phyloP scores from a whole-genome alignment of 2,888 invertebrate species.

The Ellobium chinense region DNA sequence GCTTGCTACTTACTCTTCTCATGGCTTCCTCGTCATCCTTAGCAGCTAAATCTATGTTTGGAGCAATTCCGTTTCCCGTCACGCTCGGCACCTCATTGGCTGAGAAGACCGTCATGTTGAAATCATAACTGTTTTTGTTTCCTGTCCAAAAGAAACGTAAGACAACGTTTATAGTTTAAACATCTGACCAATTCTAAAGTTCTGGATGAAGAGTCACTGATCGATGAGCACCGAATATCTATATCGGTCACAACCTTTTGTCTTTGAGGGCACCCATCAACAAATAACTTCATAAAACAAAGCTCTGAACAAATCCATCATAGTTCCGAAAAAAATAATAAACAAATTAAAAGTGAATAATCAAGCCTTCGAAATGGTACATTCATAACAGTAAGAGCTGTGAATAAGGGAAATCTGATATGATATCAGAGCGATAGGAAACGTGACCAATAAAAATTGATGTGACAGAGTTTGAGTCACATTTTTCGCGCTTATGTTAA shows the following conservation, averaged over 20 bases:
- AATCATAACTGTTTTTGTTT: constrained; percentile 21
- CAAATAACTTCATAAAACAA: not conserved
- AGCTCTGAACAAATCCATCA: too few species aligned
- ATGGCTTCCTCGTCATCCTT: not conserved
- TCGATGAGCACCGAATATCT: not conserved
- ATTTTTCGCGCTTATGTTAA: too few species aligned
- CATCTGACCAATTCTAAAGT: not conserved
- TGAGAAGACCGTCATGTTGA: constrained; percentile 13
- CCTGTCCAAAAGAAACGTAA: not conserved
- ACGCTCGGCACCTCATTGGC: constrained; percentile 4
- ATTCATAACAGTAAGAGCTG: too few species aligned
- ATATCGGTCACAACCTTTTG: not conserved
- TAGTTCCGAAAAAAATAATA: too few species aligned
- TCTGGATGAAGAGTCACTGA: not conserved
- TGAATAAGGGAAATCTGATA: too few species aligned
- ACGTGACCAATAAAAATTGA: too few species aligned
- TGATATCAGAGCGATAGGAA: too few species aligned
- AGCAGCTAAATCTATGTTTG: not conserved
- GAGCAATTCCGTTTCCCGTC: not conserved
- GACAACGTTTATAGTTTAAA: too few species aligned
- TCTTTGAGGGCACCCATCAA: not conserved
- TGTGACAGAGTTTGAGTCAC: too few species aligned
- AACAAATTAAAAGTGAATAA: too few species aligned
- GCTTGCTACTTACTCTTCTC: not conserved
- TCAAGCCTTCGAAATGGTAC: too few species aligned